Conservation (phyloP, 1,140 invertebrate genomes). For the Aphidius ervi region DNA sequence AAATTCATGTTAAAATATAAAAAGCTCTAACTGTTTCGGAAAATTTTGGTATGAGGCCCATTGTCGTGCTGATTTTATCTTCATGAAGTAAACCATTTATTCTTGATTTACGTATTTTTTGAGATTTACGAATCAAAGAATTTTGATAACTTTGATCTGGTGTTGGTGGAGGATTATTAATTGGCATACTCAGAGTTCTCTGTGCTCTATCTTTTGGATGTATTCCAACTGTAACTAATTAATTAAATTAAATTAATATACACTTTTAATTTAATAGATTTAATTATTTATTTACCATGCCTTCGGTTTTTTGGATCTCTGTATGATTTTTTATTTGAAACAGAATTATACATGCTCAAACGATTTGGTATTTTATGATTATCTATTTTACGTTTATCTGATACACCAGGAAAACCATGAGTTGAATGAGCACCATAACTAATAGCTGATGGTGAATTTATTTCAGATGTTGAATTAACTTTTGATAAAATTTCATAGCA, state of each 20-base stretch:
- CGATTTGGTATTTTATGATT: constrained; percentile 29
- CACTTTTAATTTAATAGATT: background rate
- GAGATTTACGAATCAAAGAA: constrained; percentile 24
- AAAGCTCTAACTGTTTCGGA: constrained; percentile 37
- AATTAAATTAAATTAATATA: too few species aligned
- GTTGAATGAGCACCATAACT: constrained; percentile 33
- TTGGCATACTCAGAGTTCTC: background rate
- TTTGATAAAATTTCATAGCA: constrained; percentile 42
- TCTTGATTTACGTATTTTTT: constrained; percentile 23
- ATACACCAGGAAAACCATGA: constrained; percentile 9
- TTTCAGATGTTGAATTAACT: constrained; percentile 35
- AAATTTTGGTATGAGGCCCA: constrained; percentile 42
- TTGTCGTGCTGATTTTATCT: constrained; percentile 48
- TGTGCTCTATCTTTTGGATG: constrained; percentile 9
- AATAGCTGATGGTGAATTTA: constrained; percentile 32
- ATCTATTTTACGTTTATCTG: constrained; percentile 24
- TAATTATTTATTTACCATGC: constrained; percentile 17
- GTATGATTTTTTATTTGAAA: constrained; percentile 24
- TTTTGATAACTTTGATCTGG: constrained; percentile 30
- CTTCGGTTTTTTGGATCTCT: constrained; percentile 35
- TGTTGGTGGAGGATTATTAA: constrained; percentile 24
- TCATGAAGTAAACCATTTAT: constrained; percentile 38
- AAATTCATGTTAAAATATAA: background rate
- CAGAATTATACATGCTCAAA: constrained; percentile 39
- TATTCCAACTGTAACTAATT: constrained; percentile 15